Evolutionary conservation across 2,888 invertebrate species (phyloP).

Genomic region (Rhagophthalmus giganteus): DNA sequence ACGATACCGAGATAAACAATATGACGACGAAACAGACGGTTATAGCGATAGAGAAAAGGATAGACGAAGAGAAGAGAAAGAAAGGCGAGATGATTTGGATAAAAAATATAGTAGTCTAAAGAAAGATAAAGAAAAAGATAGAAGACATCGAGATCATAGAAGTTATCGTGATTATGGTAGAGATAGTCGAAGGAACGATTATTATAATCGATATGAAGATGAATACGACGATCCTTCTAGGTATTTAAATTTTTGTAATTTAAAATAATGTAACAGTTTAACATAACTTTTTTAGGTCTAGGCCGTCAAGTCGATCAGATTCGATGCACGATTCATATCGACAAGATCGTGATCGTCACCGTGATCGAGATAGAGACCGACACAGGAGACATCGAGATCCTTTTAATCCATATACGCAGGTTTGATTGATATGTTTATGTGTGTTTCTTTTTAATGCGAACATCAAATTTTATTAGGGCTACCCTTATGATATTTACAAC

Average conservation of each 20-base stretch:
- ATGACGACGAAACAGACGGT: conserved; percentile 68
- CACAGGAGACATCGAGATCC: conserved; percentile 46
- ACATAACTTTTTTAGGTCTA: conserved; percentile 40
- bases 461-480: conserved; percentile 41
- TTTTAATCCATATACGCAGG: conserved; percentile 51
- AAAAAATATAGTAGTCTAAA: conserved; percentile 50
- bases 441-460: conserved; percentile 6
- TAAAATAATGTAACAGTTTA: too few relatives aligned
- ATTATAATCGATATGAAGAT: conserved; percentile 50
- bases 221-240: conserved; percentile 48
- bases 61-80: conserved; percentile 52
- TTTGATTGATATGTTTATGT: not conserved
- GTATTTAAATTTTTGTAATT: conserved; percentile 22
- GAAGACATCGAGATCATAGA: conserved; percentile 45
- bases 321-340: conserved; percentile 52
- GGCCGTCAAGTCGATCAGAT: conserved; percentile 55
- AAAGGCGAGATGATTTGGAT: conserved; percentile 51
- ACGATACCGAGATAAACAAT: conserved; percentile 57
- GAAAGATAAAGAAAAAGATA: conserved; percentile 45
- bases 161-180: conserved; percentile 50
- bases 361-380: conserved; percentile 48
- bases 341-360: conserved; percentile 44
- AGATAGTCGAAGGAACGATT: conserved; percentile 34
- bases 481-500: conserved; percentile 61
- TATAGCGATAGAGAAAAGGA: conserved; percentile 68